phyloP scores from a whole-genome alignment of 2,888 invertebrate species.

The Myathropa florea region DNA sequence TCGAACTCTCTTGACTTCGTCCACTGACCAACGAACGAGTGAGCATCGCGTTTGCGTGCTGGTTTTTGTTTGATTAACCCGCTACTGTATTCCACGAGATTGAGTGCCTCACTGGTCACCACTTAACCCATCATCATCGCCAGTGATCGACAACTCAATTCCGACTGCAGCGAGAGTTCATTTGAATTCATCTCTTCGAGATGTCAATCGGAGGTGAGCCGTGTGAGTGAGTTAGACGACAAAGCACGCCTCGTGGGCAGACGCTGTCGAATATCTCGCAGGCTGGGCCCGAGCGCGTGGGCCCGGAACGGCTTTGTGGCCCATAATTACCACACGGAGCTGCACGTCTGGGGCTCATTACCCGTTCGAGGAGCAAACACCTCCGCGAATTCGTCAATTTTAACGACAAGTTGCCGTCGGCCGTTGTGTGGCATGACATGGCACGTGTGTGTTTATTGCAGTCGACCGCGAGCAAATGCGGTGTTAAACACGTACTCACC shows the following conservation, averaged over 20 bases:
- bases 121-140: slow-evolving; percentile 2
- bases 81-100: slow-evolving; percentile 11
- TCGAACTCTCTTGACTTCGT: not conserved
- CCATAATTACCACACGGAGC: slow-evolving; percentile 38
- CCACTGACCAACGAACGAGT: not conserved
- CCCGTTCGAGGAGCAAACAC: slow-evolving; percentile 58
- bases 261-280: slow-evolving; percentile 28
- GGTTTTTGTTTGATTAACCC: not conserved
- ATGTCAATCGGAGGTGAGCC: not conserved
- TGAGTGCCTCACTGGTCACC: not conserved
- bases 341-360: slow-evolving; percentile 45
- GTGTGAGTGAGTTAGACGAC: too few relatives aligned
- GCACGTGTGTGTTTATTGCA: slow-evolving; percentile 62
- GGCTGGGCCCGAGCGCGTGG: slow-evolving; percentile 43
- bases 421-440: slow-evolving; percentile 11
- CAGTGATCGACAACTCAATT: not conserved
- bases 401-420: not conserved
- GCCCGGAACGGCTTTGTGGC: slow-evolving; percentile 35
- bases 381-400: slow-evolving; percentile 57
- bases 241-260: slow-evolving; percentile 35
- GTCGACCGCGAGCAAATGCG: slow-evolving; percentile 9
- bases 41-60: not conserved
- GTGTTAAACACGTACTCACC: slow-evolving; percentile 61
- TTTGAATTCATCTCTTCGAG: not conserved
- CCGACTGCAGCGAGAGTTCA: not conserved